Conservation (phyloP, 1,140 invertebrate species). For the Myzus persicae region DNA sequence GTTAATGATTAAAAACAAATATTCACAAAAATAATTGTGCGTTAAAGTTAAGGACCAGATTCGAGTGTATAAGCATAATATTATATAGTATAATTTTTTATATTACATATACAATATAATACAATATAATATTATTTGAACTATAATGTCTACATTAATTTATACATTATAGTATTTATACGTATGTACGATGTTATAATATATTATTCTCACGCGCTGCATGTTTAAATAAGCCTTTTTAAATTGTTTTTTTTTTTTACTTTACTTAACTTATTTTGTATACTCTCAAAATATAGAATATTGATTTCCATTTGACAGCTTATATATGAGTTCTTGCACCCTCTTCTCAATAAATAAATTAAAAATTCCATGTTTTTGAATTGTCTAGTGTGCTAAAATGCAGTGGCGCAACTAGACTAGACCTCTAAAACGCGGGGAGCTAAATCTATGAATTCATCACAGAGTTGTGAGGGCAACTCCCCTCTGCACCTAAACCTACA, state of each 20-base stretch:
- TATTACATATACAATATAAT: not conserved
- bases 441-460: too few relatives aligned
- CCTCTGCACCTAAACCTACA: too few relatives aligned
- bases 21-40: not conserved
- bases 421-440: too few relatives aligned
- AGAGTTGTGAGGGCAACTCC: too few relatives aligned
- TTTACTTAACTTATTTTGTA: not conserved
- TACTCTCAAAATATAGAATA: conserved; percentile 17
- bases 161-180: too few relatives aligned
- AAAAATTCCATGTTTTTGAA: not conserved
- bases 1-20: conserved; percentile 15
- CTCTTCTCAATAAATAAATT: not conserved
- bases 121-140: not conserved
- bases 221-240: not conserved
- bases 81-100: conserved; percentile 1
- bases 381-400: not conserved
- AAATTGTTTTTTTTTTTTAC: conserved; percentile 1
- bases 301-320: not conserved
- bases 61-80: not conserved
- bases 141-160: not conserved
- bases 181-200: not conserved
- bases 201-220: not conserved
- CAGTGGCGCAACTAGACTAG: too few relatives aligned
- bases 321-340: not conserved
- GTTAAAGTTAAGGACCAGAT: conserved; percentile 3